Evolutionary conservation across 2,113 vertebrate species (phyloP).

Genomic region (Misgurnus mizolepis): DNA sequence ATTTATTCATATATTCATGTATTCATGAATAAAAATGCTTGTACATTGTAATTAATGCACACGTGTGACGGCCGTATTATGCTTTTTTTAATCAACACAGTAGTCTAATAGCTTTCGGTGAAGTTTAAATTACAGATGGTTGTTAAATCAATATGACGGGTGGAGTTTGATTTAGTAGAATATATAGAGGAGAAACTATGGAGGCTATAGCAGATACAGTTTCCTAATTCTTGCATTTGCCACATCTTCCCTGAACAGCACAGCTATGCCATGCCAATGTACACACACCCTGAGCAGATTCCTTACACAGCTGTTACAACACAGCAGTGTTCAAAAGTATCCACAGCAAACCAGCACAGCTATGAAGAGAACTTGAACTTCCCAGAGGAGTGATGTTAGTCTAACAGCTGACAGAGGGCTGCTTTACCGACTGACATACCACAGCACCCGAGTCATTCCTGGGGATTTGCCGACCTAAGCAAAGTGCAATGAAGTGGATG

Average conservation of each 20-base stretch:
- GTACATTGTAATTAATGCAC: background rate
- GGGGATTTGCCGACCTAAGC: background rate
- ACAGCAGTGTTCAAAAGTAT: background rate
- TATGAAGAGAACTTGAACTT: background rate
- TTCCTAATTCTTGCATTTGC: background rate
- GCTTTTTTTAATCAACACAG: background rate
- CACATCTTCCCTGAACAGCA: background rate
- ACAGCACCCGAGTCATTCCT: background rate
- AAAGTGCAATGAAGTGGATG: background rate
- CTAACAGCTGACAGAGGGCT: conserved; percentile 3
- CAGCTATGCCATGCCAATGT: background rate
- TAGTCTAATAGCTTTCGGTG: conserved; percentile 9
- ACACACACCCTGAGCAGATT: background rate
- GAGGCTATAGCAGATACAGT: background rate
- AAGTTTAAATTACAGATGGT: conserved; percentile 12
- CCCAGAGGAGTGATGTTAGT: background rate
- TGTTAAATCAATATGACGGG: background rate
- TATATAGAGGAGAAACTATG: too few relatives aligned
- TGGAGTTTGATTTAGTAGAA: background rate
- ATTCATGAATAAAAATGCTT: background rate
- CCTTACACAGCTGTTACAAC: conserved; percentile 15
- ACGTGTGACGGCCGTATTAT: background rate
- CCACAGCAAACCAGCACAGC: background rate
- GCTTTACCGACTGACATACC: background rate
- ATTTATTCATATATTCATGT: conserved; percentile 21